A percentile compares a stretch with the other conserved stretches of the same genome.
Evolutionary conservation across 2,797 vertebrate genomes (phyloP).

Genomic region (Coranthus polyacanthus): DNA sequence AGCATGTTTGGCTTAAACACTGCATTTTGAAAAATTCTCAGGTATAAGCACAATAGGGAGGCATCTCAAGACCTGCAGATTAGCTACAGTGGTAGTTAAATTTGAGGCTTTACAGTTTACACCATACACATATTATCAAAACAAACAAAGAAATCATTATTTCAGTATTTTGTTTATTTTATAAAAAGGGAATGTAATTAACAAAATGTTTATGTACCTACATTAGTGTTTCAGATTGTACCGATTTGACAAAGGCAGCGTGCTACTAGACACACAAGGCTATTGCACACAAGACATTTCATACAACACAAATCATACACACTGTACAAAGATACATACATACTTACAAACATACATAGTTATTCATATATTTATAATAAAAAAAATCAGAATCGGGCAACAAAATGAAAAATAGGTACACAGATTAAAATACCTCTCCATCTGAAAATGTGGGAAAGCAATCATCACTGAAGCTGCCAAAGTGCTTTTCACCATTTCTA

Average conservation of each 20-base stretch:
- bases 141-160: slow-evolving; percentile 32
- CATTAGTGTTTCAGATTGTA: slow-evolving; percentile 89
- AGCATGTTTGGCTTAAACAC: slow-evolving; percentile 77
- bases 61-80: slow-evolving; percentile 61
- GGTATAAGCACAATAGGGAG: slow-evolving; percentile 50
- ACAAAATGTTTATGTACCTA: slow-evolving; percentile 86
- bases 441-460: slow-evolving; percentile 55
- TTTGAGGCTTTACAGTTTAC: slow-evolving; percentile 13
- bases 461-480: slow-evolving; percentile 85
- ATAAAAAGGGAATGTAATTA: slow-evolving; percentile 82
- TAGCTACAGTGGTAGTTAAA: slow-evolving; percentile 13
- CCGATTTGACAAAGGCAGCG: slow-evolving; percentile 86
- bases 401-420: slow-evolving; percentile 71
- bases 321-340: slow-evolving; percentile 82
- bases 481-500: slow-evolving; percentile 86
- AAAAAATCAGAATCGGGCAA: slow-evolving; percentile 73
- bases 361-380: slow-evolving; percentile 78
- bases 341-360: slow-evolving; percentile 77
- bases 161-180: slow-evolving; percentile 83
- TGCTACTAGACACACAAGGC: slow-evolving; percentile 86
- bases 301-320: slow-evolving; percentile 81
- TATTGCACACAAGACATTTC: slow-evolving; percentile 89
- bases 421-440: slow-evolving; percentile 64
- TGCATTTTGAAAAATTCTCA: slow-evolving; percentile 57
- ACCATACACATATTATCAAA: slow-evolving; percentile 4